Base-by-base conservation (phyloP, 1,140 invertebrate genomes). In the Gryon sp. region DNA sequence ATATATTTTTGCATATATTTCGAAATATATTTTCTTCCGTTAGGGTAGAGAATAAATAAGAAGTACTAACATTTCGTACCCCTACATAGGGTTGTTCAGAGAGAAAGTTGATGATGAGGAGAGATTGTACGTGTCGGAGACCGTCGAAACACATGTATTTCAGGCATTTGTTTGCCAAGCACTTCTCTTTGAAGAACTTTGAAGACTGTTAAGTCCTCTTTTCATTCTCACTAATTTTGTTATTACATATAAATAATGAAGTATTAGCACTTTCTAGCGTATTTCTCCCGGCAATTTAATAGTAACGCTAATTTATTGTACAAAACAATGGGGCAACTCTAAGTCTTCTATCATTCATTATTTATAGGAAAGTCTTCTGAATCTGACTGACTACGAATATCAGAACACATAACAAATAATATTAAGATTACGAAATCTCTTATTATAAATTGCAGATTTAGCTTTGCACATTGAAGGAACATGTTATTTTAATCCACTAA, bases 21-120 rank as follows among this genome's bases (percentile, higher is more conserved):
- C n/a, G n/a, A n/a, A n/a, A n/a, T n/a, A n/a, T n/a, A n/a, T n/a
- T n/a, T n/a, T n/a, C n/a, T n/a, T n/a, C n/a, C n/a, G n/a, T n/a
- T 41, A n/a, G n/a, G n/a, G n/a, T n/a, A n/a, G n/a, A n/a, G 11
- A 32, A 52, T 34, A 53, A 65, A 65, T 45, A 20, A 45, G 19
- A 60, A 60, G 38, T 38, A 19, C 32, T 20, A 60, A 38, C 57
- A 38, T 60, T 46, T 38, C 14, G 43, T 15, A 12, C 34, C 38
- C 26, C 19, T 30, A 38, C 4, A 12, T 38, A 20, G 28, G 38
- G 36, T 26, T 41, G 45, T 19, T 50, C 14, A 50, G 20, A 43
- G 26, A 40, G 48, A 32, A 43, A 53, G 22, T 53, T 53, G 62
- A 65, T 45, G 46, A 65, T 43, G 46, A 52, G 53, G 26, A 24